Evolutionary conservation across 2,797 vertebrate genomes (phyloP), one percentile per base, ranked within the genome.

Genomic region (Odontamblyopus lacepedii): DNA sequence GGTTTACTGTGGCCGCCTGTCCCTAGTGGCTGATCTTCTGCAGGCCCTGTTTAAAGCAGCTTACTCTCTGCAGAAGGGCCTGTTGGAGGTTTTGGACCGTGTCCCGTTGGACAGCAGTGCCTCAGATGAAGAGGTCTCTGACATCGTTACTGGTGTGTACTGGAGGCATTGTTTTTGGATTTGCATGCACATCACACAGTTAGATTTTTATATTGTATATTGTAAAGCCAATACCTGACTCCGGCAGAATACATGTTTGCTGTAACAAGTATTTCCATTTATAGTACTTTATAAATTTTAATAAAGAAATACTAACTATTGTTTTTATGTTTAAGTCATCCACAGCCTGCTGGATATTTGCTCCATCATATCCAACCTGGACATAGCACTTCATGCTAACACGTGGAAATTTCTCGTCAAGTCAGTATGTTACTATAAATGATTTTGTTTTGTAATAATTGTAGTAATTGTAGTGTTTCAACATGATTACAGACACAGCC

Each of bases 401-500:
- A 98, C 97, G 0, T 99, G 97, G 98, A 99, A 98, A 82, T 99
- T 95, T 87, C 95, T 99, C 57, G 95, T 99, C 91, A 98, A 96
- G 98, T 99, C 90, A 91, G 96, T 95, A 12, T 69, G 60, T 44
- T 44, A 12, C 32, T 57, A 1, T n/a, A 63, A 65, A 9, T 41
- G 27, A 35, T 30, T 1, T 26, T 11, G 18, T 19, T 63, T 63
- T 63, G 29, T 53, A 13, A 50, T 29, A 12, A 26, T 56, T 30
- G 3, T 55, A 7, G 23, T 23, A 55, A 19, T 48, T 74, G n/a
- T 53, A 27, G 66, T 41, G 15, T 3, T 1, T 73, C 7, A 41
- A 38, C 38, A 0, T 48, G 72, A 12, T 82, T 74, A 73, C 84
- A 99, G 97, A 78, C 97, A 97, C 87, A 97, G 96, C 77, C 79